A percentile compares a stretch with the other conserved stretches of the same genome.
Conservation (phyloP, 30 jellyfish, hydroid and myxozoan species). For the Hydractinia echinata region DNA sequence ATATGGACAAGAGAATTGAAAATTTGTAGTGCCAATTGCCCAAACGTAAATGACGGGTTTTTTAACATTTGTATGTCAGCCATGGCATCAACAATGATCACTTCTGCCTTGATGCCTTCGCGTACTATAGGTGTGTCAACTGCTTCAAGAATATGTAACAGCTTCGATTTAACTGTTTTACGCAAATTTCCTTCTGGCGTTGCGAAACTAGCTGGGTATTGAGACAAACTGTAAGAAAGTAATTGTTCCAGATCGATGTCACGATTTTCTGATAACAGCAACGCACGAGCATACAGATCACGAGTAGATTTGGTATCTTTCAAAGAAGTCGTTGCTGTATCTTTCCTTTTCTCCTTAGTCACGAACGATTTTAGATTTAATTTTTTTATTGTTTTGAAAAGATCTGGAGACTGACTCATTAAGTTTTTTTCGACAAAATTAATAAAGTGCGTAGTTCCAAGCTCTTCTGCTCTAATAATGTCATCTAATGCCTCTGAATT, state of each 20-base stretch:
- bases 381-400: neutral
- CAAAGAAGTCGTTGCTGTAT: neutral
- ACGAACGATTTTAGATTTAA: slow-evolving; percentile 24
- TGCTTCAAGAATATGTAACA: slow-evolving; percentile 24
- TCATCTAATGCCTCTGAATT: too few species aligned
- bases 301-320: slow-evolving; percentile 15
- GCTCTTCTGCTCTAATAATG: too few species aligned
- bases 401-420: slow-evolving; percentile 11
- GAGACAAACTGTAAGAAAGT: slow-evolving; percentile 15
- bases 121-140: too few species aligned
- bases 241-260: slow-evolving; percentile 23
- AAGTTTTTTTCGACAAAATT: too few species aligned
- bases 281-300: slow-evolving; percentile 30
- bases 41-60: slow-evolving; percentile 37
- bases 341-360: slow-evolving; percentile 7
- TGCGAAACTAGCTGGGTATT: slow-evolving; percentile 31
- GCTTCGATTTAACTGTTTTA: slow-evolving; percentile 34
- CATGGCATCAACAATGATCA: slow-evolving; percentile 36
- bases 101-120: neutral
- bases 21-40: slow-evolving; percentile 29
- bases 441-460: too few species aligned
- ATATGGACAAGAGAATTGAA: neutral
- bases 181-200: slow-evolving; percentile 14
- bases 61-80: slow-evolving; percentile 29
- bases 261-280: slow-evolving; percentile 18